These are phyloP conservation scores for Eurypyga helias DNA, from an alignment of 2,113 vertebrate species.

Conservation along the genomic window DNA sequence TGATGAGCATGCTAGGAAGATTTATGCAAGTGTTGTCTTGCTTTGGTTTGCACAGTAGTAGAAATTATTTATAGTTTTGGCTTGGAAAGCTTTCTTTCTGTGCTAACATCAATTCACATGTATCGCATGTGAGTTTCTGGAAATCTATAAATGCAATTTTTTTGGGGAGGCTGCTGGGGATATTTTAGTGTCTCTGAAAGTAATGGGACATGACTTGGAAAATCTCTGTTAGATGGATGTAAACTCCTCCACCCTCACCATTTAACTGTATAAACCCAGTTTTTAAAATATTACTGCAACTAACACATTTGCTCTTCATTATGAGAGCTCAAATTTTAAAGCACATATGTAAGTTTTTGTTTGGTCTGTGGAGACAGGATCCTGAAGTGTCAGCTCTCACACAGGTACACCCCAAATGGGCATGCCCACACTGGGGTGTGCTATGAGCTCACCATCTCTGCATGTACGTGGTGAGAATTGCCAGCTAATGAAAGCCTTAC, in stretches of 20 bases:
- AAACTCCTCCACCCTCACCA: background rate
- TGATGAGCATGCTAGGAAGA: background rate
- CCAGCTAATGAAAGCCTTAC: background rate
- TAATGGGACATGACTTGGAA: background rate
- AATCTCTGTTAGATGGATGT: background rate
- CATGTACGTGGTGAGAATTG: background rate
- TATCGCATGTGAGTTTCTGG: background rate
- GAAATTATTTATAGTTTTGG: background rate
- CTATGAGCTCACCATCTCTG: background rate
- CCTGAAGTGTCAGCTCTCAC: background rate
- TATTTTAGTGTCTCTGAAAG: background rate
- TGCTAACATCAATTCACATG: background rate
- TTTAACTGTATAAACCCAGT: background rate
- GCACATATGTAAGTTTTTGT: background rate
- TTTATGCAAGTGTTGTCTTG: background rate
- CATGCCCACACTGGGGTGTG: background rate
- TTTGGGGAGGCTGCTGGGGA: background rate
- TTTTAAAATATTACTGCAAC: background rate
- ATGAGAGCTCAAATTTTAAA: background rate
- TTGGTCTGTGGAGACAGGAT: background rate
- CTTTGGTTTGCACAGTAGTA: background rate
- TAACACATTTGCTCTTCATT: background rate
- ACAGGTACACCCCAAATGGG: background rate
- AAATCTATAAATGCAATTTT: background rate
- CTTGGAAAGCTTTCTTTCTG: background rate